Percentiles rank a stretch among this genome's conserved stretches.
These are phyloP conservation scores for Heloderma charlesbogerti DNA, from an alignment of 2,113 vertebrate species.

Conservation along the genomic window DNA sequence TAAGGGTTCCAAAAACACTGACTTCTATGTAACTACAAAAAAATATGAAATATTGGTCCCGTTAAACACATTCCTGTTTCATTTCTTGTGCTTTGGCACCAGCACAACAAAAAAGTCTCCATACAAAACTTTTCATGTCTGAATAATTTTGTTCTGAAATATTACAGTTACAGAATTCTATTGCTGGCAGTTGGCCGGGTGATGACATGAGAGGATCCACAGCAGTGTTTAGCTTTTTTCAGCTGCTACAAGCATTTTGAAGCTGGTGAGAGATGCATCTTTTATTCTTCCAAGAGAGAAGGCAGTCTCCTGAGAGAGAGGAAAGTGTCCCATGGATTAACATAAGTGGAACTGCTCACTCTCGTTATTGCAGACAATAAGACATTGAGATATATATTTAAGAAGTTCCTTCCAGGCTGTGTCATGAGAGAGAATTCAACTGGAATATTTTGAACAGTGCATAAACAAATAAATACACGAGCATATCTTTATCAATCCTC, in stretches of 20 bases:
- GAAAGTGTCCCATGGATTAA: constrained; percentile 21
- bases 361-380: constrained; percentile 44
- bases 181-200: constrained; percentile 27
- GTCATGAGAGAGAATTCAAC: constrained; percentile 7
- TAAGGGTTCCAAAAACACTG: background rate
- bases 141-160: constrained; percentile 60
- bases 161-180: constrained; percentile 55
- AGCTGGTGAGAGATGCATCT: constrained; percentile 42
- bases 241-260: constrained; percentile 47
- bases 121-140: constrained; percentile 36
- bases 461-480: background rate
- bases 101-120: background rate
- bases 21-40: background rate
- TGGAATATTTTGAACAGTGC: background rate
- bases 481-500: background rate
- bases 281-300: constrained; percentile 15
- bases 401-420: constrained; percentile 16
- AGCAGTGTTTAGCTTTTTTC: constrained; percentile 10
- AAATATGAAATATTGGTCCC: background rate
- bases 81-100: background rate
- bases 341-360: constrained; percentile 7
- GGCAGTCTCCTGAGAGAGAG: constrained; percentile 38
- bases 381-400: background rate
- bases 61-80: background rate
- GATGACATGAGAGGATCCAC: constrained; percentile 41